A percentile compares a stretch with the other conserved stretches of the same genome.
phyloP scores from a whole-genome alignment of 2,797 vertebrate species.

The Micrastur ruficollis region DNA sequence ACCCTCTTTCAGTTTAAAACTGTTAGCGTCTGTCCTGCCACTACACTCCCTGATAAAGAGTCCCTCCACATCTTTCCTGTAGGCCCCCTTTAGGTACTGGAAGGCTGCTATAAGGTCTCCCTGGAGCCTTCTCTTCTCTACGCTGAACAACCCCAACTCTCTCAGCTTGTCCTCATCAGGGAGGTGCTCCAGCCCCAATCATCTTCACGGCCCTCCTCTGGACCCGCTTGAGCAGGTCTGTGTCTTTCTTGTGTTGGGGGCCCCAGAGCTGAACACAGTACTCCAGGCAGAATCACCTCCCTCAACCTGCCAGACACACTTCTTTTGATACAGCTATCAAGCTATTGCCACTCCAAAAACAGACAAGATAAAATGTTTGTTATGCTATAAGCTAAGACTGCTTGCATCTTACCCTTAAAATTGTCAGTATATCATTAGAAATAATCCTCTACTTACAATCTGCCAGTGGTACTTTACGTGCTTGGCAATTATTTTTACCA shows the following conservation, averaged over 20 bases:
- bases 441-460: background rate
- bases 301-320: background rate
- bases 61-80: no score
- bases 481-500: slow-evolving; percentile 39
- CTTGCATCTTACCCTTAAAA: background rate
- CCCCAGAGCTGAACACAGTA: background rate
- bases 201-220: background rate
- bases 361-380: background rate
- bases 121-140: background rate
- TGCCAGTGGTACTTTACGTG: background rate
- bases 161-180: background rate
- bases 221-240: rapidly evolving
- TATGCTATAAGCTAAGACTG: background rate
- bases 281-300: background rate
- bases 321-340: background rate
- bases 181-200: background rate
- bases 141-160: background rate
- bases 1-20: background rate
- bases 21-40: background rate
- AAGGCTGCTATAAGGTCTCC: background rate
- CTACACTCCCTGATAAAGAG: background rate
- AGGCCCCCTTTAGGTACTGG: no score
- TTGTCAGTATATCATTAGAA: background rate
- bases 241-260: background rate
- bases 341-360: background rate